A percentile compares a stretch with the other conserved stretches of the same genome.
phyloP scores from a whole-genome alignment of 1,140 invertebrate genomes.

The Agraylea sexmaculata region DNA sequence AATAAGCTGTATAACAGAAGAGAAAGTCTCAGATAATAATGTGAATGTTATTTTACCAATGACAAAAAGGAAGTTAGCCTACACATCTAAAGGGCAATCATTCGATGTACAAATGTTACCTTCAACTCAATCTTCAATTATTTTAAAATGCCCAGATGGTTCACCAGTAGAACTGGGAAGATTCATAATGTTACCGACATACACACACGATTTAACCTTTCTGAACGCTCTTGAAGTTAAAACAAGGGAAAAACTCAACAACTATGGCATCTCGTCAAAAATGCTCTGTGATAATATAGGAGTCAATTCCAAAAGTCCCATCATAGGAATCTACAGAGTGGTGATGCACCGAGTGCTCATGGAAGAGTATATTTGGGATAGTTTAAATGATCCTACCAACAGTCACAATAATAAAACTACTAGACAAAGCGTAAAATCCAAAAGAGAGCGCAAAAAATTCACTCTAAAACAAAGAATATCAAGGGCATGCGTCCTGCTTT shows the following conservation, averaged over 20 bases:
- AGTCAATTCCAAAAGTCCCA: conserved; percentile 32
- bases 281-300: conserved; percentile 29
- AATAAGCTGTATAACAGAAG: conserved; percentile 16
- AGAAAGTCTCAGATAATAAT: conserved; percentile 10
- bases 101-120: conserved; percentile 26
- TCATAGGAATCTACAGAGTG: conserved; percentile 37
- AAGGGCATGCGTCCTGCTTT: conserved; percentile 18
- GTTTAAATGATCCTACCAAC: conserved; percentile 20
- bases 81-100: conserved; percentile 25
- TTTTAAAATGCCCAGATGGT: conserved; percentile 19
- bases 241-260: conserved; percentile 29
- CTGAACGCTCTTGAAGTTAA: conserved; percentile 32
- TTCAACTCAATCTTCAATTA: conserved; percentile 20
- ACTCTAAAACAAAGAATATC: conserved; percentile 19
- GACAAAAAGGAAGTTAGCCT: conserved; percentile 13
- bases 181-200: conserved; percentile 34
- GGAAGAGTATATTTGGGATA: conserved; percentile 21
- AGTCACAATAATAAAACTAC: conserved; percentile 13
- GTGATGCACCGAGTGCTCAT: conserved; percentile 31
- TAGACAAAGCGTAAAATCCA: conserved; percentile 7
- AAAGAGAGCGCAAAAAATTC: conserved; percentile 15
- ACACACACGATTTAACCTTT: conserved; percentile 29
- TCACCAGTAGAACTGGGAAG: conserved; percentile 30
- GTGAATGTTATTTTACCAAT: conserved; percentile 2
- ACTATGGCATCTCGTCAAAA: conserved; percentile 30